Base-by-base conservation (phyloP, 2,113 vertebrate genomes). In the Apodemus sylvaticus region DNA sequence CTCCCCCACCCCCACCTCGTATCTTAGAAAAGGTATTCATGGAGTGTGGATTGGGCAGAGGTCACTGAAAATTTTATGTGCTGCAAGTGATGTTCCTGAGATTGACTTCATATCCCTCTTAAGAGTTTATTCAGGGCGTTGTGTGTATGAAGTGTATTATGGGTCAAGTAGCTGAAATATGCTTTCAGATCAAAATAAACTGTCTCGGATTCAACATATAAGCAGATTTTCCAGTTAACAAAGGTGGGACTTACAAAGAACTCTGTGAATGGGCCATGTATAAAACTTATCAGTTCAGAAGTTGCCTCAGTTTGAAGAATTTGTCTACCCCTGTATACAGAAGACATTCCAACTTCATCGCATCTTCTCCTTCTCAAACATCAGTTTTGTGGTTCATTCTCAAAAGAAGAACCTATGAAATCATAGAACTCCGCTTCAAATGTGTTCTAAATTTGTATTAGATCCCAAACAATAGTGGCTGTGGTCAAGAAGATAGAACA, bases 121-220 rank as follows among this genome's bases (percentile, higher is more conserved):
- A 96, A 96, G 29, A 55, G 7, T n/a, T 90, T 85, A 78, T 87
- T 92, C 1, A 22, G 62, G 26, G 92, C 62, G 34, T 20, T 70
- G 29, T 58, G 26, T 70, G 1, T 96, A 86, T 89, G 68, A 88
- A 90, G 20, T 96, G 31, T 89, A 76, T 20, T 86, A 29, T 83
- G 26, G 51, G 4, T 36, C 58, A 70, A 55, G 42, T 94, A 71
- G 45, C 31, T 55, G 82, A 90, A 90, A 45, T 82, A 39, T 60
- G 29, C 60, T 93, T 86, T 48, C 81, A 86, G 29, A 9, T 83
- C 71, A 85, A 94, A 42, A 64, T 85, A 42, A 22, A 48, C 64
- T 93, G 51, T 78, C 31, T 96, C 7, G 71, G 81, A 90, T 88
- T 92, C 45, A 66, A 70, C 93, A 89, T 93, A 8, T 71, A 93